Percentiles rank a stretch among this genome's conserved stretches.
These are phyloP conservation scores for Sphyrna mokarran DNA, from an alignment of 2,113 vertebrate genomes.

Conservation along the genomic window DNA sequence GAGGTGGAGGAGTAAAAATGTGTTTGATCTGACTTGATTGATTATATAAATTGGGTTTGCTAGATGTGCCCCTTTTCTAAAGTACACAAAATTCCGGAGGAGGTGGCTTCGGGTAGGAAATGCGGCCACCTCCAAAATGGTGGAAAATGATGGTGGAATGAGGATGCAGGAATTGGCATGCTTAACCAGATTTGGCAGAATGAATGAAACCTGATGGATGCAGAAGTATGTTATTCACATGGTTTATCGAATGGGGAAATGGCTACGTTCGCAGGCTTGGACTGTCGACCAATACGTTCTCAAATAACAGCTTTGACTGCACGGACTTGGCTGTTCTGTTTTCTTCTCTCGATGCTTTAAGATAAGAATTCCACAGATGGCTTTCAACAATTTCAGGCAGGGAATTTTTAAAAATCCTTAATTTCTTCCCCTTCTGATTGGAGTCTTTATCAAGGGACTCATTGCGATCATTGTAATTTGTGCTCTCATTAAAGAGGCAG, in stretches of 20 bases:
- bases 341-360: not conserved
- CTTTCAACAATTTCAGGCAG: not conserved
- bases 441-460: not conserved
- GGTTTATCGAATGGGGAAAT: not conserved
- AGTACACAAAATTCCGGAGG: not conserved
- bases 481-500: not conserved
- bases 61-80: not conserved
- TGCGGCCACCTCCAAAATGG: not conserved
- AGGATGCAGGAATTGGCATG: not conserved
- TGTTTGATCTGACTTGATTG: not conserved
- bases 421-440: not conserved
- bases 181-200: not conserved
- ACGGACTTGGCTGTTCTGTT: not conserved
- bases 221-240: not conserved
- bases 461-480: not conserved
- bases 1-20: not conserved
- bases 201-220: not conserved
- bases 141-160: too few species aligned
- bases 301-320: not conserved
- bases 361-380: not conserved
- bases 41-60: too few species aligned
- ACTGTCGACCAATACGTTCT: too few species aligned
- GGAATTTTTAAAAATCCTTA: not conserved
- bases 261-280: not conserved
- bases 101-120: too few species aligned